A percentile compares a stretch with the other conserved stretches of the same genome.
These are phyloP conservation scores for Drosophila lacertosa DNA, from an alignment of 1,140 invertebrate genomes.

Conservation along the genomic window DNA sequence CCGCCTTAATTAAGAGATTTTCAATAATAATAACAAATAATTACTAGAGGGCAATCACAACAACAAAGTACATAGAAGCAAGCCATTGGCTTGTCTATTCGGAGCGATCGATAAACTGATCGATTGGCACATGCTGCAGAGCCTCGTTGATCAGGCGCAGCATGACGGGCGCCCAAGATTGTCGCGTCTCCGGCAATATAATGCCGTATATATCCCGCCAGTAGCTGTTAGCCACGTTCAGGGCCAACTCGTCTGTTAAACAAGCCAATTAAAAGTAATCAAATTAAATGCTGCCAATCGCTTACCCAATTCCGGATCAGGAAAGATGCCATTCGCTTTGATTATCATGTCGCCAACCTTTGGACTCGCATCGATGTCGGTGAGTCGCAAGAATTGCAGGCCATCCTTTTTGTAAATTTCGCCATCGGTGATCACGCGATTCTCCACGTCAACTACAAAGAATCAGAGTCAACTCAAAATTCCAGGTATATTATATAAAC, in stretches of 20 bases:
- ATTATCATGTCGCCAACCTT: slow-evolving; percentile 69
- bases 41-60: slow-evolving; percentile 32
- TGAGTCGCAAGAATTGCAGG: slow-evolving; percentile 56
- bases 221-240: slow-evolving; percentile 79
- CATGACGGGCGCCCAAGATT: slow-evolving; percentile 71
- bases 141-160: slow-evolving; percentile 66
- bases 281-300: not conserved
- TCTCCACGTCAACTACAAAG: slow-evolving; percentile 62
- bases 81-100: not conserved
- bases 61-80: slow-evolving; percentile 6
- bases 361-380: slow-evolving; percentile 58
- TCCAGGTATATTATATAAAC: not conserved
- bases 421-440: slow-evolving; percentile 50
- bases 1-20: slow-evolving; percentile 24
- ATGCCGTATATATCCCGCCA: slow-evolving; percentile 79
- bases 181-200: slow-evolving; percentile 74
- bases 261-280: not conserved
- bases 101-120: slow-evolving; percentile 51
- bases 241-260: slow-evolving; percentile 63
- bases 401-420: slow-evolving; percentile 63
- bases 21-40: slow-evolving; percentile 18
- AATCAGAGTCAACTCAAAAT: not conserved
- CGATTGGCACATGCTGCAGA: slow-evolving; percentile 65
- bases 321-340: slow-evolving; percentile 75
- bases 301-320: slow-evolving; percentile 78